Evolutionary conservation across 2,113 vertebrate species (phyloP).

Genomic region (Columba livia): DNA sequence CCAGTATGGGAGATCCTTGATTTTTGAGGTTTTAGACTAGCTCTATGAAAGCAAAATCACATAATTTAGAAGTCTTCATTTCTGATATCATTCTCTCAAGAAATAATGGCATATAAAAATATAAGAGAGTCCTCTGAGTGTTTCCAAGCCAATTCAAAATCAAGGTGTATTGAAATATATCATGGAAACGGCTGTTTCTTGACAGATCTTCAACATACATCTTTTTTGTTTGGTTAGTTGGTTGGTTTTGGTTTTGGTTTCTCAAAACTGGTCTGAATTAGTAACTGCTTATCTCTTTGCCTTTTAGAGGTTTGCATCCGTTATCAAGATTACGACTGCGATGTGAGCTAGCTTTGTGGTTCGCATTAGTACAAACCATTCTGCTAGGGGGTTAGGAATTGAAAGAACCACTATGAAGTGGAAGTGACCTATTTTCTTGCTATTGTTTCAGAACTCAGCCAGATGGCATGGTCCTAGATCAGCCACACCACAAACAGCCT

Average conservation of each 20-base stretch:
- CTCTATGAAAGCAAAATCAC: not conserved
- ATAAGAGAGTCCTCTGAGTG: not conserved
- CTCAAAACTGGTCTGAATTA: not conserved
- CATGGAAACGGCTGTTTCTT: not conserved
- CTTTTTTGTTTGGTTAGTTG: not conserved
- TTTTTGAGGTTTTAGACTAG: not conserved
- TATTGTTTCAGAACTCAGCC: conserved; percentile 11
- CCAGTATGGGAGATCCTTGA: not conserved
- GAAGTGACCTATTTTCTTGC: conserved; percentile 27
- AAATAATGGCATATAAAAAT: not conserved
- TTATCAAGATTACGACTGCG: not conserved
- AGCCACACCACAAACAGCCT: not conserved
- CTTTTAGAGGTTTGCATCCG: not conserved
- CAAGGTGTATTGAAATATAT: not conserved
- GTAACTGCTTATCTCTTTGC: not conserved
- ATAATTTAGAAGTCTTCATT: not conserved
- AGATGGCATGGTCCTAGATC: conserved; percentile 22
- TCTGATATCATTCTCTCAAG: not conserved
- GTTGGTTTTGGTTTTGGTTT: no score
- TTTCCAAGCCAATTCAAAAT: not conserved
- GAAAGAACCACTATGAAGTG: not conserved
- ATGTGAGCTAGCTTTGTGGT: not conserved
- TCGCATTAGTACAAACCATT: not conserved
- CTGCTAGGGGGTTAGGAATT: not conserved
- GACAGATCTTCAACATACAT: not conserved